Percentiles rank a stretch among this genome's conserved stretches.
phyloP scores from a whole-genome alignment of 2,888 invertebrate species.

The Drosophila mayaguana region DNA sequence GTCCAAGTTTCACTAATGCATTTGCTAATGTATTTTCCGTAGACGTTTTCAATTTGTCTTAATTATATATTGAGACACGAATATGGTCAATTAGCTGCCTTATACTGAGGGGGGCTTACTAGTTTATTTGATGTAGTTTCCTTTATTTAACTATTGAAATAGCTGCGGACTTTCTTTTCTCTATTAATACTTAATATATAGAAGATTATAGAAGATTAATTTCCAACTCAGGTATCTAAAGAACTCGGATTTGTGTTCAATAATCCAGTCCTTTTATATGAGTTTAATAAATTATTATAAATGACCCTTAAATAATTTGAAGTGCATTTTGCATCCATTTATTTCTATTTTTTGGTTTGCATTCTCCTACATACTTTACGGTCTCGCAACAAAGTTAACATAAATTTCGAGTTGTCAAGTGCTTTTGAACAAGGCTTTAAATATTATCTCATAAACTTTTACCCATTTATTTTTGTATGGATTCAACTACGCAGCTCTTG shows the following conservation, averaged over 20 bases:
- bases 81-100: too few species aligned
- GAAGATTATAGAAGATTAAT: too few species aligned
- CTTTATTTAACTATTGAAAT: too few species aligned
- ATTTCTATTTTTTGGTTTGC: neutral
- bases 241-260: neutral
- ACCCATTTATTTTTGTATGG: slow-evolving; percentile 1
- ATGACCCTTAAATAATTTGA: neutral
- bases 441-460: neutral
- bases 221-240: neutral
- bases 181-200: too few species aligned
- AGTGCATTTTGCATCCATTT: neutral
- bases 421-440: slow-evolving; percentile 2
- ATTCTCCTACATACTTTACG: neutral
- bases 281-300: neutral
- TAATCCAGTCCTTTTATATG: neutral
- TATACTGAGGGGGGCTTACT: neutral
- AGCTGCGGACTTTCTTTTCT: too few species aligned
- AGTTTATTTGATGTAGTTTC: too few species aligned
- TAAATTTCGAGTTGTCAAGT: neutral
- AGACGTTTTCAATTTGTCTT: neutral
- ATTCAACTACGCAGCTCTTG: slow-evolving; percentile 6
- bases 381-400: neutral
- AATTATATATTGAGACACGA: neutral
- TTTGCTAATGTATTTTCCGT: slow-evolving; percentile 8
- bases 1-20: slow-evolving; percentile 12